phyloP scores from a whole-genome alignment of 2,797 vertebrate species.

The Manis crassicaudata region DNA sequence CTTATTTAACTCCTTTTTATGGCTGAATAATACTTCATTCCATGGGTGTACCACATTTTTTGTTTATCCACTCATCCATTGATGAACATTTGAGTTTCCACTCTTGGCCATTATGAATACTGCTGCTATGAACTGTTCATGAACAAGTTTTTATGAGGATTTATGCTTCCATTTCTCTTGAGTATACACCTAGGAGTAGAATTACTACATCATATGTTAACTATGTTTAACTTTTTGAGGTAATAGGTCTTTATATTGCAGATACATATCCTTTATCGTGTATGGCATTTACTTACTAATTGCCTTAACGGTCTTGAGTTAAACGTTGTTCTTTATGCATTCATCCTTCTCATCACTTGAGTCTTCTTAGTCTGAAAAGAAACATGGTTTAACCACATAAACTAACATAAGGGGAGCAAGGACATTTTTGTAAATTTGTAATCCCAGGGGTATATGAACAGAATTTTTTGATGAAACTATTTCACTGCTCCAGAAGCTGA shows the following conservation, averaged over 20 bases:
- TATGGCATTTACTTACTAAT: neutral
- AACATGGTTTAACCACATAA: neutral
- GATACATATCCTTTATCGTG: neutral
- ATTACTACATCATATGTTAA: neutral
- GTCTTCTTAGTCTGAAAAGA: constrained; percentile 2
- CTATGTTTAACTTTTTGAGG: neutral
- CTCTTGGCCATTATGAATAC: neutral
- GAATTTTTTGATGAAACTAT: neutral
- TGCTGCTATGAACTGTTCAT: neutral
- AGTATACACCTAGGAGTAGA: neutral
- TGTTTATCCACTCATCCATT: neutral
- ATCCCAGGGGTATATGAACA: neutral
- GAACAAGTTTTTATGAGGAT: neutral
- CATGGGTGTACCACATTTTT: neutral
- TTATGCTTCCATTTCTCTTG: neutral
- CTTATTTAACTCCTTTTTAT: neutral
- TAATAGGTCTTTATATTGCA: neutral
- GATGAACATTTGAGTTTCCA: neutral
- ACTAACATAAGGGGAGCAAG: neutral
- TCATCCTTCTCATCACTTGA: neutral
- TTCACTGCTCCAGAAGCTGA: neutral
- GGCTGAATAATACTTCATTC: neutral
- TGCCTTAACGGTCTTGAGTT: neutral
- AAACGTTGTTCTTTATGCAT: neutral
- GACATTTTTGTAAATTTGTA: constrained; percentile 31